Base-by-base conservation (phyloP, 2,113 vertebrate genomes). In the Hemiprocne comata region DNA sequence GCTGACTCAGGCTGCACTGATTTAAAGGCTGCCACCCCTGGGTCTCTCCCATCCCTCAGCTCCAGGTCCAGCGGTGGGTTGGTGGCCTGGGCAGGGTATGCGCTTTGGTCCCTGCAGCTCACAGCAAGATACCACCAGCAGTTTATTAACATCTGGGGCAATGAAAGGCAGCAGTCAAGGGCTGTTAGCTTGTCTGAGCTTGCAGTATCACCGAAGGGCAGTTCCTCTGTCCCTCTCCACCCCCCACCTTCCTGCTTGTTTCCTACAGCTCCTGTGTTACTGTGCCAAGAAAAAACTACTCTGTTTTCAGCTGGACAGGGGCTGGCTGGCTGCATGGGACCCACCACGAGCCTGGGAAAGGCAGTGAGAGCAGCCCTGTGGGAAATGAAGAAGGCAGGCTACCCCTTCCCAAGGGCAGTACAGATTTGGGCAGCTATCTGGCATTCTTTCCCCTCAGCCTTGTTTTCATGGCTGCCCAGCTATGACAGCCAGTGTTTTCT, bases 311-410 rank as follows among this genome's bases (percentile, higher is more conserved):
- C 57, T 4, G 2, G 20, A 26, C 5, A 11, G 31, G 40, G 13
- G 26, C 71, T 55, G 81, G 19, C 54, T 57, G 61, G 23, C 34
- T 46, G 46, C 40, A 9, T 3, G 2, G 15, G 75, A 38, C 60
- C 16, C 9, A 0, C 16, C 0, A 0, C 0, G 0, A 34, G 55
- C 67, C 53, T 24, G 48, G 28, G 33, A 70, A 46, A 46, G 51
- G 50, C 50, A 29, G 20, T 4, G 65, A 87, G 70, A 69, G 38
- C 13, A 8, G 61, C 53, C 2, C 0, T 71, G 57, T 0, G 0
- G 51, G 36, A 57, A 46, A 25, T 31, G 75, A 36, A 58, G 69
- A 2, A 0, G 4, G 28, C 28, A 34, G 60, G 26, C 50, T 60
- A 60, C 20, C 50, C 55, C 55, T 74, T 76, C 65, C 54, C 21